These are phyloP conservation scores for Aegotheles bennettii DNA, from an alignment of 2,113 vertebrate genomes.

Conservation along the genomic window DNA sequence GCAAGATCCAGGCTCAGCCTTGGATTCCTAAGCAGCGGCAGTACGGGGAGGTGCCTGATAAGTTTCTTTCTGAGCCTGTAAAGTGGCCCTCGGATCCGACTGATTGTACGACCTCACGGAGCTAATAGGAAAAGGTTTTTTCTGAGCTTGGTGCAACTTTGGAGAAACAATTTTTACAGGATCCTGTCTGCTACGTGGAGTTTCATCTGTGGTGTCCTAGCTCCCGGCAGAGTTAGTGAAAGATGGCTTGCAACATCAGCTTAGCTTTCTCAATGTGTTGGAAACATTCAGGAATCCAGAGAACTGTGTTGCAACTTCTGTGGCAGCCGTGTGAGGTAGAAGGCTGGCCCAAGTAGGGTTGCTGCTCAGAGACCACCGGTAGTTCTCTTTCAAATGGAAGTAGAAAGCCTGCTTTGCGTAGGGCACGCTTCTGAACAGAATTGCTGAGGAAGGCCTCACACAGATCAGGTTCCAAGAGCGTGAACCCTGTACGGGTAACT, in stretches of 20 bases:
- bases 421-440: neutral
- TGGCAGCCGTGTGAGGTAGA: neutral
- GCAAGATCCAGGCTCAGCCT: neutral
- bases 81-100: neutral
- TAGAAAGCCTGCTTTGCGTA: neutral
- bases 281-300: neutral
- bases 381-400: neutral
- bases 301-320: neutral
- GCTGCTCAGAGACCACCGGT: rapidly evolving
- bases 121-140: neutral
- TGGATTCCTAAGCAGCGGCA: neutral
- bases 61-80: neutral
- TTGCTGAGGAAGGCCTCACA: neutral
- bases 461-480: neutral
- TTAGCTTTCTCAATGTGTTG: neutral
- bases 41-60: neutral
- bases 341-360: neutral
- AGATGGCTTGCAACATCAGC: neutral
- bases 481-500: neutral
- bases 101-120: neutral
- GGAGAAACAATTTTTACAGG: neutral
- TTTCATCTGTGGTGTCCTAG: neutral
- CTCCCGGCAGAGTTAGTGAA: neutral
- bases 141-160: neutral
- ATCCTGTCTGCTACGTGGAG: neutral